These are phyloP conservation scores for Hyperoplus immaculatus DNA, from an alignment of 2,797 vertebrate genomes.

Conservation along the genomic window DNA sequence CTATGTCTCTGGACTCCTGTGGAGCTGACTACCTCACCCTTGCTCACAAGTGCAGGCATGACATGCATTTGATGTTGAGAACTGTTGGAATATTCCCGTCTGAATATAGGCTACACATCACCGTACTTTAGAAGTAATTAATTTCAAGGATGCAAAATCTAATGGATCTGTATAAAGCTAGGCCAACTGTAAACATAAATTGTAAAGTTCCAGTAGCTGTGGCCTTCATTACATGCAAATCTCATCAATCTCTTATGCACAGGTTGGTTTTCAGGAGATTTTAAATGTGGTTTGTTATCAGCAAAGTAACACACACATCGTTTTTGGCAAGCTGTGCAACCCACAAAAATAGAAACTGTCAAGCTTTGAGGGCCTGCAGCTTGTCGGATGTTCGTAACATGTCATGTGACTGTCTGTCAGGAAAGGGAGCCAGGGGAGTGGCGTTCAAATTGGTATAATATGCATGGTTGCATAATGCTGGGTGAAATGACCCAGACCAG, in stretches of 20 bases:
- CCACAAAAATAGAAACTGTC: background rate
- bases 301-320: conserved; percentile 1
- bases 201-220: too few relatives aligned
- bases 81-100: background rate
- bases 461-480: conserved; percentile 44
- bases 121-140: background rate
- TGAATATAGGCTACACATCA: background rate
- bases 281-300: background rate
- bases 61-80: conserved; percentile 39
- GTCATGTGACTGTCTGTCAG: conserved; percentile 24
- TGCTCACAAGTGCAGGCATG: background rate
- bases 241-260: background rate
- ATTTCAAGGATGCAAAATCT: background rate
- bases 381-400: conserved; percentile 44
- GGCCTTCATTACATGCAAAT: background rate
- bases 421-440: conserved; percentile 20
- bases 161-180: too few relatives aligned
- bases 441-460: conserved; percentile 28
- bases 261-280: background rate
- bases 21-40: background rate
- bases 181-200: too few relatives aligned
- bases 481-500: conserved; percentile 48
- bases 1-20: conserved; percentile 9
- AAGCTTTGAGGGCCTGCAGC: conserved; percentile 2
- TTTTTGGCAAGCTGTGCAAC: background rate